phyloP scores from a whole-genome alignment of 1,140 invertebrate species.

The Helicoverpa armigera region DNA sequence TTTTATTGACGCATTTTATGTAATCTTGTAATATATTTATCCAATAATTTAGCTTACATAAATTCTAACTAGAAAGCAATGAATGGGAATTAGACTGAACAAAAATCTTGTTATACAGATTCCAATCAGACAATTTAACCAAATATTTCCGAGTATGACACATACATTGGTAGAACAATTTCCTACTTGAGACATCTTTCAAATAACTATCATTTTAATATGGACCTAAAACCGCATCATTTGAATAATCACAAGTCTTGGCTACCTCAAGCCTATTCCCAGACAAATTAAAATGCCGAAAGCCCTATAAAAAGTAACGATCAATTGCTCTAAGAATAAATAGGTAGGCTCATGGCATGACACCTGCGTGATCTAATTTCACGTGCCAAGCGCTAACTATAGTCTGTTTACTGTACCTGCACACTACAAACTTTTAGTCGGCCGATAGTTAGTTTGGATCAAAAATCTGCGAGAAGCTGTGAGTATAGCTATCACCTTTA shows the following conservation, averaged over 20 bases:
- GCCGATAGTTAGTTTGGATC: no score
- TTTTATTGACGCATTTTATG: not conserved
- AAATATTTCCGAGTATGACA: no score
- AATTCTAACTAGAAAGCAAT: no score
- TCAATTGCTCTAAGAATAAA: constrained; percentile 42
- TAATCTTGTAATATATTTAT: not conserved
- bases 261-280: not conserved
- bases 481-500: no score
- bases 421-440: no score
- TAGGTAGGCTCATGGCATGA: constrained; percentile 14
- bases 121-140: not conserved
- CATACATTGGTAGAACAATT: no score
- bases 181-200: not conserved
- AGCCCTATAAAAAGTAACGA: not conserved
- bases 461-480: no score
- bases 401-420: not conserved
- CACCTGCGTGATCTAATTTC: constrained; percentile 52
- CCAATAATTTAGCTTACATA: no score
- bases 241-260: no score
- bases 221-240: no score
- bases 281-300: constrained; percentile 4
- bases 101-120: not conserved
- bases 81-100: no score
- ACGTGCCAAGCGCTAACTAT: constrained; percentile 48
- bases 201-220: no score